Evolutionary conservation across 2,113 vertebrate genomes (phyloP), one percentile per base, ranked within the genome.

Genomic region (Bujurquina vittata): DNA sequence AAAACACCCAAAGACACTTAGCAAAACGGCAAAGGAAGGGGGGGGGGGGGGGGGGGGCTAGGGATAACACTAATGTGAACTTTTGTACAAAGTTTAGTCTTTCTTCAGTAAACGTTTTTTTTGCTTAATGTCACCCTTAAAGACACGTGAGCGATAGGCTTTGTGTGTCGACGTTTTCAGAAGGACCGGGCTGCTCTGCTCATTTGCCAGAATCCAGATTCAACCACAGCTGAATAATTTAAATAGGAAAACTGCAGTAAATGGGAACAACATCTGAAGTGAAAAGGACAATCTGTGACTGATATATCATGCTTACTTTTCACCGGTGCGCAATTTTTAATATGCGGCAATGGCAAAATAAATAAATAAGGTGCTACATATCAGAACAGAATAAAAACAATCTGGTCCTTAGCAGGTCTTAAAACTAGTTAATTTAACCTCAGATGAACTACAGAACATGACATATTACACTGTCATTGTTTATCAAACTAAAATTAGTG

Each of bases 161-260:
- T 72, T 72, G 46, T 54, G 18, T 54, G 33, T 54, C n/a, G 2
- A 54, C 33, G 67, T 26, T n/a, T 33, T 33, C 67, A 72, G 46
- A 54, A 33, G 46, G 67, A 14, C 46, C 46, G 11, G 26, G 26
- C 54, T 72, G 67, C 20, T 54, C 46, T 31, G 18, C 26, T 49
- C 46, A 15, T 49, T 49, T 49, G 40, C 40, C 10, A 11, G 40
- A 43, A 14, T 15, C 43, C 65, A 52, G 43, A 52, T 72, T 72
- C 43, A 72, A 72, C 43, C 43, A 20, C 43, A 72, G 65, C 65
- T 72, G 65, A 72, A 72, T 69, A 69, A 52, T 72, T 72, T 72
- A 72, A 72, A 72, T 26, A 52, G 65, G 65, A 72, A 20, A 40
- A 20, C 57, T 46, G 22, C 37, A 76, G 37, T 58, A 75, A 26